Evolutionary conservation across 2,888 invertebrate species (phyloP).

Genomic region (Drosophila conformis): DNA sequence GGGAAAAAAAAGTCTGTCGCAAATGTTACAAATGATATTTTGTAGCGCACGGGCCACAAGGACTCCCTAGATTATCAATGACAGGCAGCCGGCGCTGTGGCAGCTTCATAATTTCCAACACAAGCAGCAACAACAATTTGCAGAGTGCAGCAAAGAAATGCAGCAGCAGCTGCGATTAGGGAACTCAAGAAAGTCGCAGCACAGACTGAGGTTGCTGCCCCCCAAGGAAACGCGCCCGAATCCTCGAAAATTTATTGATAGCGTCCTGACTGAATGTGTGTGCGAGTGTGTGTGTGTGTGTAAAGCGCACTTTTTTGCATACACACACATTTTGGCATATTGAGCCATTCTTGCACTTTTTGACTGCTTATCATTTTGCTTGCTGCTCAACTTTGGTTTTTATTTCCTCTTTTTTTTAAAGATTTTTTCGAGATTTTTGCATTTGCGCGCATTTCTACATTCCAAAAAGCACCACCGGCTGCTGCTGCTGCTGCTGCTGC

Average conservation of each 20-base stretch:
- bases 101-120: slow-evolving; percentile 74
- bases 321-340: slow-evolving; percentile 12
- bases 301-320: slow-evolving; percentile 63
- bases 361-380: slow-evolving; percentile 61
- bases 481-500: slow-evolving; percentile 39
- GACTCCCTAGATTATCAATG: slow-evolving; percentile 72
- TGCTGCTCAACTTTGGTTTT: slow-evolving; percentile 47
- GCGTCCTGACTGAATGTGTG: slow-evolving; percentile 16
- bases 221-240: slow-evolving; percentile 54
- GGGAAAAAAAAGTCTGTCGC: slow-evolving; percentile 29
- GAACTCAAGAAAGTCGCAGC: slow-evolving; percentile 47
- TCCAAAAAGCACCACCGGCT: slow-evolving; percentile 74
- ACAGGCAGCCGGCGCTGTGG: slow-evolving; percentile 73
- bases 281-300: slow-evolving; percentile 20
- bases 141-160: slow-evolving; percentile 49
- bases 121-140: slow-evolving; percentile 45
- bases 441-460: slow-evolving; percentile 78
- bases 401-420: slow-evolving; percentile 21
- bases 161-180: slow-evolving; percentile 58
- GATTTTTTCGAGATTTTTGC: slow-evolving; percentile 62
- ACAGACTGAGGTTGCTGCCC: slow-evolving; percentile 58
- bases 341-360: slow-evolving; percentile 68
- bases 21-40: slow-evolving; percentile 53
- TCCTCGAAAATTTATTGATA: slow-evolving; percentile 53
- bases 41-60: slow-evolving; percentile 61